A percentile compares a stretch with the other conserved stretches of the same genome.
Conservation (phyloP, 2,113 vertebrate genomes). For the Zosterops hypoxanthus region DNA sequence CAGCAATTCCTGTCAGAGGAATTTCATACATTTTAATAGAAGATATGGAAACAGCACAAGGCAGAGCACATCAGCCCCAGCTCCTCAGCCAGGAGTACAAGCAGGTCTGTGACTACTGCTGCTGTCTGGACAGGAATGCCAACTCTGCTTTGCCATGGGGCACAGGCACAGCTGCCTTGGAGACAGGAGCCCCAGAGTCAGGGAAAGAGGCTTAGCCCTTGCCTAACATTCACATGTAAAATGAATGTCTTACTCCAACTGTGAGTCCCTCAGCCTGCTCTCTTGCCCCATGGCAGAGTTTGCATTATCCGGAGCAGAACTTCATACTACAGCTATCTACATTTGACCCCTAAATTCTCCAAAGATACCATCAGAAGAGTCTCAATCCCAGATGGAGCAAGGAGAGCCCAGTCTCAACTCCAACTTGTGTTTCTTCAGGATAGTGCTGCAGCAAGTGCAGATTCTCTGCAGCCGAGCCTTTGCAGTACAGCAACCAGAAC, state of each 20-base stretch:
- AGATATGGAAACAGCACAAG: background rate
- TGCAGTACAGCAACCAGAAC: fast-evolving
- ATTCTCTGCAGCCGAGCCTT: background rate
- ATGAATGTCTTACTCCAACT: background rate
- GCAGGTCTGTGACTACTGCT: background rate
- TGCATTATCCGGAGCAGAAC: background rate
- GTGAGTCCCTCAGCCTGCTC: background rate
- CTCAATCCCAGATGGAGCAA: background rate
- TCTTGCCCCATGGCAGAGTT: background rate
- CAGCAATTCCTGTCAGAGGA: background rate
- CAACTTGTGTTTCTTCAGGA: background rate
- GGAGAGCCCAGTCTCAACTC: background rate
- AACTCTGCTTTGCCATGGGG: background rate
- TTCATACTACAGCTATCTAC: background rate
- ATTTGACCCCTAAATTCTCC: background rate
- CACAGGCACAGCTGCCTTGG: background rate
- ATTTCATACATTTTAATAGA: conserved; percentile 18
- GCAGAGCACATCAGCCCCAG: background rate
- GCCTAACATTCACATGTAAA: background rate
- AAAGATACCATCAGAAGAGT: background rate
- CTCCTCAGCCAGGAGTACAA: background rate
- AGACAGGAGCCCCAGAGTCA: background rate
- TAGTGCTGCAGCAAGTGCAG: background rate
- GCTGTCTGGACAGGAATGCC: background rate
- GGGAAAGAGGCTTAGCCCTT: background rate